A percentile compares a stretch with the other conserved stretches of the same genome.
phyloP scores from a whole-genome alignment of 2,113 vertebrate species.

The Antigone vipio region DNA sequence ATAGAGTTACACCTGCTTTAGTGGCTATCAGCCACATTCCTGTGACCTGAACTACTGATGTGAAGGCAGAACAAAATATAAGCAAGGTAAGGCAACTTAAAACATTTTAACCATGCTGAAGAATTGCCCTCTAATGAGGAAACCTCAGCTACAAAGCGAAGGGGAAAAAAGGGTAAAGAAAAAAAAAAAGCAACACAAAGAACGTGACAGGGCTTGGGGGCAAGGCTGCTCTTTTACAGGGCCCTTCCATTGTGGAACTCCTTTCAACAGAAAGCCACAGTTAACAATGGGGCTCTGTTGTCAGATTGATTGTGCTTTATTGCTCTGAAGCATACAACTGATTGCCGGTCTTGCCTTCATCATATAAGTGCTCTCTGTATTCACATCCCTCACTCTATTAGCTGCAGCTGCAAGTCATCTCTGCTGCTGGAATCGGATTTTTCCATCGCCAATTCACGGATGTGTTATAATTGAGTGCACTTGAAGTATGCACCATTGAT shows the following conservation, averaged over 20 bases:
- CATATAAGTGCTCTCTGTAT: slow-evolving; percentile 8
- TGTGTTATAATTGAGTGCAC: slow-evolving; percentile 19
- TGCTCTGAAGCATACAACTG: slow-evolving; percentile 41
- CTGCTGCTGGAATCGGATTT: slow-evolving; percentile 27
- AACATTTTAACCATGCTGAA: background rate
- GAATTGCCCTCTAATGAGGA: background rate
- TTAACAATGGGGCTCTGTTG: background rate
- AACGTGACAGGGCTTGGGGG: background rate
- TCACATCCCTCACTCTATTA: background rate
- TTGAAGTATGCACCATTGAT: background rate
- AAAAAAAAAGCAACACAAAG: background rate
- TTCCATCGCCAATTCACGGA: slow-evolving; percentile 6
- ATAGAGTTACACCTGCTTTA: background rate
- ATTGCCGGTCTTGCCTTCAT: slow-evolving; percentile 13
- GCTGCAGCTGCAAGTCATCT: slow-evolving; percentile 54
- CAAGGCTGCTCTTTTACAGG: background rate
- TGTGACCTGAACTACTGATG: background rate
- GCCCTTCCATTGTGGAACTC: background rate
- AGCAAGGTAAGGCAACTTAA: background rate
- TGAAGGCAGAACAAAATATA: background rate
- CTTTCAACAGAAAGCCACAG: background rate
- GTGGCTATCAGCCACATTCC: background rate
- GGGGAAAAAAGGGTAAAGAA: background rate
- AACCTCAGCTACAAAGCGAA: background rate
- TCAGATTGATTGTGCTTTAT: slow-evolving; percentile 41